Conservation (phyloP, 2,113 vertebrate species). For the Acrocephalus kingi region DNA sequence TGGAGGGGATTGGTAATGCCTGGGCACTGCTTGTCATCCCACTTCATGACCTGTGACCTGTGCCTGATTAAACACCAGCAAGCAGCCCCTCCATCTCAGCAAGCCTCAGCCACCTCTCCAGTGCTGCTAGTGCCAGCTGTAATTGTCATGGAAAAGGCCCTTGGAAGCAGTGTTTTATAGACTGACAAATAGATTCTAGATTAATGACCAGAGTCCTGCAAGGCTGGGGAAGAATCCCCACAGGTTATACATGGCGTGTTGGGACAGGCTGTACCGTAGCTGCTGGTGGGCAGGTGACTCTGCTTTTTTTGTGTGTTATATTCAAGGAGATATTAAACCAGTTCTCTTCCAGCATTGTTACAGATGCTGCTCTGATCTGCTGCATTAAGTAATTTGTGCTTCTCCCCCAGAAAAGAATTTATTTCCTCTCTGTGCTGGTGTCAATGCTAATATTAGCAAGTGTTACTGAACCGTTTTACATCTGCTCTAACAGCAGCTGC, state of each 20-base stretch:
- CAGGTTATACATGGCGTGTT: not conserved
- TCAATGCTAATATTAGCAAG: constrained; percentile 17
- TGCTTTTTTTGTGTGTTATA: not conserved
- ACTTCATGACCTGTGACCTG: not conserved
- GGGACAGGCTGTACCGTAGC: not conserved
- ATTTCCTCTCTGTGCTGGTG: constrained; percentile 35
- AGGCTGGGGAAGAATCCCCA: not conserved
- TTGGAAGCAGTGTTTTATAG: not conserved
- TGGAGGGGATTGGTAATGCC: no score
- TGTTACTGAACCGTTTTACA: constrained; percentile 42
- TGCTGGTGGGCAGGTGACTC: not conserved
- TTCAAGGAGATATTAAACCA: not conserved
- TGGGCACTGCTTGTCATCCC: not conserved
- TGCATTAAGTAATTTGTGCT: constrained; percentile 45
- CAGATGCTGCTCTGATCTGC: constrained; percentile 9
- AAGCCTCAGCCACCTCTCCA: not conserved
- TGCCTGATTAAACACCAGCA: not conserved
- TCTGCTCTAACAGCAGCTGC: constrained; percentile 44
- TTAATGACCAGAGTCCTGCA: not conserved
- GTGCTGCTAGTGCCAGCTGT: not conserved
- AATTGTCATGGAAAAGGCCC: not conserved
- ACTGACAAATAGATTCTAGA: not conserved
- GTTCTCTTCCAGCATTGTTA: not conserved
- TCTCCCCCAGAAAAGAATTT: constrained; percentile 48
- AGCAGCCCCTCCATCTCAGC: not conserved